Evolutionary conservation across 2,797 vertebrate species (phyloP).

Genomic region (Crocodylus rhombifer): DNA sequence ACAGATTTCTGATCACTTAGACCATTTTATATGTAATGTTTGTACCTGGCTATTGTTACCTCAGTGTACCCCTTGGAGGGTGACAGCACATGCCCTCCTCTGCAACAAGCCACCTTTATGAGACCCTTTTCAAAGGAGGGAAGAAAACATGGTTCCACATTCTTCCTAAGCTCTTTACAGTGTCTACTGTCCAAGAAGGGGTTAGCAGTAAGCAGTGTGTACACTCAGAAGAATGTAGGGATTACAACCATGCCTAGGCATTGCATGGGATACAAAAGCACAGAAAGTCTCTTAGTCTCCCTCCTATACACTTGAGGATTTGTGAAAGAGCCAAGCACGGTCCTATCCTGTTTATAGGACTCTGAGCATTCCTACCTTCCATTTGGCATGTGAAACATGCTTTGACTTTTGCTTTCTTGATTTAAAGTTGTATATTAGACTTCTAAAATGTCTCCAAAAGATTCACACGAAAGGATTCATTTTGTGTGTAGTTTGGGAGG

Average conservation of each 20-base stretch:
- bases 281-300: background rate
- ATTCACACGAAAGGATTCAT: background rate
- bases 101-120: background rate
- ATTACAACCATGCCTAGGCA: background rate
- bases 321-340: background rate
- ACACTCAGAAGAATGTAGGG: background rate
- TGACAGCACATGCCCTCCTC: background rate
- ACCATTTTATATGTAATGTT: too few relatives aligned
- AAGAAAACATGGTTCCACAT: background rate
- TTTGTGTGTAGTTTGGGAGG: background rate
- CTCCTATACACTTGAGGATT: background rate
- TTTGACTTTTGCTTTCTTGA: background rate
- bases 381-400: background rate
- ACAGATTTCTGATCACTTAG: too few relatives aligned
- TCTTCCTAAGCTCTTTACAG: accelerated
- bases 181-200: background rate
- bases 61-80: background rate
- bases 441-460: background rate
- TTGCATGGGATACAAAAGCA: background rate
- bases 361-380: background rate
- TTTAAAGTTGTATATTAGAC: background rate
- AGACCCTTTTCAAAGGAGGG: background rate
- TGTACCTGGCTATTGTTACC: too few relatives aligned
- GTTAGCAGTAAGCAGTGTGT: background rate
- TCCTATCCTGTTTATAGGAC: background rate